phyloP scores from a whole-genome alignment of 92 coral and sea anemone genomes.

The Hydrozoanthus gracilis region DNA sequence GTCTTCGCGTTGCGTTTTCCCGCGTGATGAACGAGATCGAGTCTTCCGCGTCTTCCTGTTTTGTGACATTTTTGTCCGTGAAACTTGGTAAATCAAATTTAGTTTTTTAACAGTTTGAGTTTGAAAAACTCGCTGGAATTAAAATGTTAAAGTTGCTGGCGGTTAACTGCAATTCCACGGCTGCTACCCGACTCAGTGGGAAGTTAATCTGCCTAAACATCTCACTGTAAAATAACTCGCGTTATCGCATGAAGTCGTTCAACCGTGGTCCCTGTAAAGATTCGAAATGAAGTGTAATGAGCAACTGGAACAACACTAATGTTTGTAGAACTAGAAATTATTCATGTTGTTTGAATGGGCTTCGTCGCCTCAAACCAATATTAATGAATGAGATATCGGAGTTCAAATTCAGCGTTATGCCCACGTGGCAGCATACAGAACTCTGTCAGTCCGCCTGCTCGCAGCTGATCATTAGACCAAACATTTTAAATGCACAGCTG shows the following conservation, averaged over 20 bases:
- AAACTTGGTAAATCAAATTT: neutral
- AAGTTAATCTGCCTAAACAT: neutral
- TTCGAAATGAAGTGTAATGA: neutral
- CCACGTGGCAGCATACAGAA: constrained; percentile 41
- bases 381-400: neutral
- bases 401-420: neutral
- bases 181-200: neutral
- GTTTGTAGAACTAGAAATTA: neutral
- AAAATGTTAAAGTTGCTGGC: neutral
- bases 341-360: constrained; percentile 7
- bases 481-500: neutral
- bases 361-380: constrained; percentile 1
- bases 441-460: neutral
- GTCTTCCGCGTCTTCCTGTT: constrained; percentile 69
- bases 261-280: neutral
- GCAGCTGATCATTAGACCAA: neutral
- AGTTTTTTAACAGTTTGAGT: neutral
- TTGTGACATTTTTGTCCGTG: constrained; percentile 32
- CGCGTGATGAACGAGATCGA: constrained; percentile 84
- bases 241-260: neutral
- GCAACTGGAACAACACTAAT: constrained; percentile 20
- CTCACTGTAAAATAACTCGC: neutral
- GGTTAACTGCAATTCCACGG: neutral
- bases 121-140: neutral
- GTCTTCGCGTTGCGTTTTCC: constrained; percentile 63